Conservation (phyloP, 2,888 invertebrate species). For the Anagyrus pseudococci region DNA sequence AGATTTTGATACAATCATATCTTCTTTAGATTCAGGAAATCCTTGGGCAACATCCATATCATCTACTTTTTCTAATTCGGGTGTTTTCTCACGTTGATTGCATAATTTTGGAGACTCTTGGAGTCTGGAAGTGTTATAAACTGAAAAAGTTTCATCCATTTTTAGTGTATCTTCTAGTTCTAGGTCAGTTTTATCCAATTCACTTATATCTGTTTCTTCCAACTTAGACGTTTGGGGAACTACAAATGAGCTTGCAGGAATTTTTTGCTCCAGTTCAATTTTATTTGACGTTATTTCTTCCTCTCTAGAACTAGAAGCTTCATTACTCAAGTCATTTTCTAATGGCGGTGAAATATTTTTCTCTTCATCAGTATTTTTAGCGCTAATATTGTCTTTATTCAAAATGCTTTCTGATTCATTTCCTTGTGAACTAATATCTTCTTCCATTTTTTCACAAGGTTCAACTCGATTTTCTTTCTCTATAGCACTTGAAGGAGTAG, state of each 20-base stretch:
- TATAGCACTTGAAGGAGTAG: not conserved
- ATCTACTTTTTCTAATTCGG: slow-evolving; percentile 2
- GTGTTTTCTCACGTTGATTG: not conserved
- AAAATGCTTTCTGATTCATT: too few relatives aligned
- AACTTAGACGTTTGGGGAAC: too few relatives aligned
- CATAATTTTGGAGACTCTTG: not conserved
- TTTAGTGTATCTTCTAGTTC: slow-evolving; percentile 32
- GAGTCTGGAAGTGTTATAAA: slow-evolving; percentile 34
- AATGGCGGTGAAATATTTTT: too few relatives aligned
- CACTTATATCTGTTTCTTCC: not conserved
- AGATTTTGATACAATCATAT: not conserved
- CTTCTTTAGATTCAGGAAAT: not conserved
- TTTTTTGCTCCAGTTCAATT: too few relatives aligned
- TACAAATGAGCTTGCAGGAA: too few relatives aligned
- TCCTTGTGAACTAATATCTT: slow-evolving; percentile 4
- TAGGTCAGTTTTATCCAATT: not conserved
- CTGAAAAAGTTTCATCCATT: slow-evolving; percentile 35
- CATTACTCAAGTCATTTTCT: too few relatives aligned
- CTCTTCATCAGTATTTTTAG: too few relatives aligned
- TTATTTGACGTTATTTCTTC: too few relatives aligned
- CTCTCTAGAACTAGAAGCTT: too few relatives aligned
- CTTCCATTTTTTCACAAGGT: not conserved
- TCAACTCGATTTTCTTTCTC: slow-evolving; percentile 4
- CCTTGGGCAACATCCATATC: too few relatives aligned
- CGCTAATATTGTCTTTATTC: too few relatives aligned